A percentile compares a stretch with the other conserved stretches of the same genome.
Evolutionary conservation across 2,888 invertebrate species (phyloP).

Genomic region (Subacronicta megacephala): DNA sequence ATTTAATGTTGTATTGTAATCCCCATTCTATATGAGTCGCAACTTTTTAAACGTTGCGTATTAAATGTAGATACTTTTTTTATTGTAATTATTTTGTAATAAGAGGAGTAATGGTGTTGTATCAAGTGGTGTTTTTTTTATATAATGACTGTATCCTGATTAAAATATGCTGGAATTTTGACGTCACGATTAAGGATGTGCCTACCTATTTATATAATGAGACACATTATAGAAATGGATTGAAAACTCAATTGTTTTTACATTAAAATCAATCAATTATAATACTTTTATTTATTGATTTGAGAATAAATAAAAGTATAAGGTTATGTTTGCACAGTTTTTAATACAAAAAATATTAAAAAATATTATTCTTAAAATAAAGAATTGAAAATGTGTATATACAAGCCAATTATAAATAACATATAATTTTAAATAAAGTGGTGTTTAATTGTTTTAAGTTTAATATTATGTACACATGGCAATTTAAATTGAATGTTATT

Average conservation of each 20-base stretch:
- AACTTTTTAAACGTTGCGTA: no score
- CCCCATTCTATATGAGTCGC: no score
- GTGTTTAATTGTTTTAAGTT: slow-evolving; percentile 2
- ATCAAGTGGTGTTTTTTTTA: slow-evolving; percentile 9
- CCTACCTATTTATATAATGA: slow-evolving; percentile 42
- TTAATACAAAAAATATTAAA: no score
- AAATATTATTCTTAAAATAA: no score
- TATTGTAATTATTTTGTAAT: not conserved
- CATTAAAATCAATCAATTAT: no score
- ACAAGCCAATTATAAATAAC: slow-evolving; percentile 57
- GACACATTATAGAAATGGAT: slow-evolving; percentile 18
- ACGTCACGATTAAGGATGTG: slow-evolving; percentile 2
- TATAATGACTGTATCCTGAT: not conserved
- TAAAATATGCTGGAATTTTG: not conserved
- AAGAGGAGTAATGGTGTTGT: slow-evolving; percentile 28
- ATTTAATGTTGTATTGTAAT: no score
- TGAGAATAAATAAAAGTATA: no score
- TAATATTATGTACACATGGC: slow-evolving; percentile 23
- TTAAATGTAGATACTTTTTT: no score
- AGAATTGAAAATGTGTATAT: slow-evolving; percentile 51
- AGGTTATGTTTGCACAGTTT: no score
- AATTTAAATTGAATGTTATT: slow-evolving; percentile 14
- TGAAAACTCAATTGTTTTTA: no score
- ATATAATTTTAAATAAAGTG: slow-evolving; percentile 11
- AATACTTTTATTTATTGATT: no score